Evolutionary conservation across 2,888 invertebrate species (phyloP), one percentile per base, ranked within the genome.

Genomic region (Scaptomyza flava): DNA sequence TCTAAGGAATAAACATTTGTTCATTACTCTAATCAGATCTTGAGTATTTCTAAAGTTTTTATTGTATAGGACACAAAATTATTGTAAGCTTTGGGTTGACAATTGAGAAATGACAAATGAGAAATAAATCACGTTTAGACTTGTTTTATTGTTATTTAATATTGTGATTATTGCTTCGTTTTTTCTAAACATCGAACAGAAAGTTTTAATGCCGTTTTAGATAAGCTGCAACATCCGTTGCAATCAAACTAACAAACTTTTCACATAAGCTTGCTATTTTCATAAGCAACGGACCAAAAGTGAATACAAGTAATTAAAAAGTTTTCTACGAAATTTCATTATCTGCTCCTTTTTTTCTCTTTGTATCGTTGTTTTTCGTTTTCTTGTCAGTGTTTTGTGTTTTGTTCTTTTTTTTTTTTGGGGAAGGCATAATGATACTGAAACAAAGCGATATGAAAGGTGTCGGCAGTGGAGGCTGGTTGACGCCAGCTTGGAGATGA

Each of bases 221-320:
- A 38, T 38, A 7, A 38, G 14, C n/a, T 7, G 14, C 38, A 38
- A 38, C 14, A 38, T 14, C 14, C 7, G 14, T 14, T 14, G 3
- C 2, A 14, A 8, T 14, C 14, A 8, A 7, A 14, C 38, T 38
- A 14, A 38, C 38, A 50, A 50, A n/a, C 50, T 36, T n/a, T 50
- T 20, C 50, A 36, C 23, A 36, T 36, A 34, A 50, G 53, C n/a
- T 34, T 36, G 34, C 17, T 17, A 17, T 17, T 17, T 17, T 17
- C 17, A 17, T 17, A 17, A 17, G 12, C 34, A 12, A 14, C 59
- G 33, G 20, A 59, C 27, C 34, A 43, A 54, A 34, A 65, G 31
- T 43, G 46, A 64, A 51, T 73, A 64, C 36, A 61, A 60, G 65
- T 65, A 73, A 74, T 74, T 74, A 69, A 73, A 74, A 74, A 69